Conservation (phyloP, 2,113 vertebrate genomes). For the Mirza zaza region DNA sequence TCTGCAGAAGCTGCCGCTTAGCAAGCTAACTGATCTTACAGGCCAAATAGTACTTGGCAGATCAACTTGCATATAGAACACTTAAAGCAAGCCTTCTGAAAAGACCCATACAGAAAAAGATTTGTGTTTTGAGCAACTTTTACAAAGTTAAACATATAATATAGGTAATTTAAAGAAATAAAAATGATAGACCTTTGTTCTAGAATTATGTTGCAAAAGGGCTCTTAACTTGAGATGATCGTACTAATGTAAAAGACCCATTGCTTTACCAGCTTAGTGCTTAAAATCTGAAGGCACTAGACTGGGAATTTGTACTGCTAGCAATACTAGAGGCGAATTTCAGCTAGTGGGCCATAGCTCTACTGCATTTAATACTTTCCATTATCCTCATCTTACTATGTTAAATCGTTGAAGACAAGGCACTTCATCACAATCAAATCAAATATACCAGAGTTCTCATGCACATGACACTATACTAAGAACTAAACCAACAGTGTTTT, state of each 20-base stretch:
- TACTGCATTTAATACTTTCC: not conserved
- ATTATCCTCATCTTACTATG: not conserved
- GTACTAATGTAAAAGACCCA: not conserved
- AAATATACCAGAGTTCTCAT: not conserved
- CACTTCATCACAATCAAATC: not conserved
- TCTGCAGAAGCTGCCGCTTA: slow-evolving; percentile 20
- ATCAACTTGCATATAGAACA: not conserved
- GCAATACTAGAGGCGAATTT: not conserved
- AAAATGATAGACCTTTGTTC: slow-evolving; percentile 12
- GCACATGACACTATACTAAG: not conserved
- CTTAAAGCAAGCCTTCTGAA: not conserved
- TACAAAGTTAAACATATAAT: not conserved
- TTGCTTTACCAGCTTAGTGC: not conserved
- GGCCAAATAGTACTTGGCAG: not conserved
- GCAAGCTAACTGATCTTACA: not conserved
- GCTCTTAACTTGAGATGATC: not conserved
- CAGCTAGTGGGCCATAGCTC: not conserved
- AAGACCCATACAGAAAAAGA: not conserved
- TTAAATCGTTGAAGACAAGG: not conserved
- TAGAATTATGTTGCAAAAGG: not conserved
- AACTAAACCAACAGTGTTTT: not conserved
- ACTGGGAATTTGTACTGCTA: not conserved
- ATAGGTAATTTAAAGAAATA: not conserved
- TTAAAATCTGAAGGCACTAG: not conserved
- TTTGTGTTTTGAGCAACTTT: not conserved